phyloP scores from a whole-genome alignment of 2,113 vertebrate genomes.

The Pteronura brasiliensis region DNA sequence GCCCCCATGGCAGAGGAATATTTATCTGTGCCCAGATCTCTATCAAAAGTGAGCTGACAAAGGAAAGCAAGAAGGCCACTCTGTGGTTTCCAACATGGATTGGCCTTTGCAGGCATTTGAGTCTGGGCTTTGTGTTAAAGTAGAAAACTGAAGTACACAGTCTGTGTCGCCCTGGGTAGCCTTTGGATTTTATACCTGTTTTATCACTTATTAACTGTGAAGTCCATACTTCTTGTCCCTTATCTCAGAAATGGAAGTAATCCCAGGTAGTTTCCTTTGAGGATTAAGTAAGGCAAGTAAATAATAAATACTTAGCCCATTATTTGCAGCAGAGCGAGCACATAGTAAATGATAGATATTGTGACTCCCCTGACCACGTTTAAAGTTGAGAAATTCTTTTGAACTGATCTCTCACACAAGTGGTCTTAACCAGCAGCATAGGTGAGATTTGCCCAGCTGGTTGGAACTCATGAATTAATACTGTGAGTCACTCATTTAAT shows the following conservation, averaged over 20 bases:
- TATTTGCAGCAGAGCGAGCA: background rate
- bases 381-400: background rate
- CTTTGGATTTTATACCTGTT: background rate
- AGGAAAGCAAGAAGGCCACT: background rate
- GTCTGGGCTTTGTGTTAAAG: background rate
- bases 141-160: accelerated
- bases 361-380: background rate
- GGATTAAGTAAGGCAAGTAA: background rate
- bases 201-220: background rate
- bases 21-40: background rate
- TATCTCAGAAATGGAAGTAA: background rate
- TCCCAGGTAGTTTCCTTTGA: background rate
- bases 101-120: background rate
- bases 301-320: background rate
- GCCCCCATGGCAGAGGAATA: background rate
- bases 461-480: background rate
- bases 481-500: background rate
- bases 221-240: background rate
- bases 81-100: background rate
- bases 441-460: background rate
- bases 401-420: background rate
- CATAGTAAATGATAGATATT: background rate
- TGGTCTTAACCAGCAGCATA: background rate
- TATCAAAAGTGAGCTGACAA: background rate
- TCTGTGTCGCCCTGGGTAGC: too few relatives aligned